A percentile compares a stretch with the other conserved stretches of the same genome.
Conservation (phyloP, 2,888 invertebrate genomes). For the Hydrotaea cyrtoneurina region DNA sequence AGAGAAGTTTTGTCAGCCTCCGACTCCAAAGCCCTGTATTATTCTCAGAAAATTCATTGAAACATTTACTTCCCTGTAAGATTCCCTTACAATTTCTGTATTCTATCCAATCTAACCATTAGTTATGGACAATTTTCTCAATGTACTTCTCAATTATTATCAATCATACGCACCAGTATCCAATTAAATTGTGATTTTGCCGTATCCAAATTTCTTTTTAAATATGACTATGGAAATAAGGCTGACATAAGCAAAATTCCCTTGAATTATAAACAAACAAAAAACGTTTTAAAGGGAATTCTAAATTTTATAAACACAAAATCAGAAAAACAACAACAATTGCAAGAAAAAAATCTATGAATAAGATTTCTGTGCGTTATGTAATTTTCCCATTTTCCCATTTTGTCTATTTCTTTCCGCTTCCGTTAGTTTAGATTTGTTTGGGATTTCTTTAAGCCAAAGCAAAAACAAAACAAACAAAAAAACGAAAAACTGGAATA, state of each 20-base stretch:
- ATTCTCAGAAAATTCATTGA: too few species aligned
- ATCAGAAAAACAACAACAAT: too few species aligned
- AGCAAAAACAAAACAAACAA: neutral
- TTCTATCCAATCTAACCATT: too few species aligned
- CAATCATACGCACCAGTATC: neutral
- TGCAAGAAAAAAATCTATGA: too few species aligned
- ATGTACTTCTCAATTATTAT: neutral
- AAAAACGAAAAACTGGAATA: neutral
- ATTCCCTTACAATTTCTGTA: too few species aligned
- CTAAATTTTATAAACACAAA: neutral
- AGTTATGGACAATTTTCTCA: neutral
- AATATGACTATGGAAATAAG: neutral
- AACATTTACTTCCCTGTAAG: too few species aligned
- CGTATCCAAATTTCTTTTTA: neutral
- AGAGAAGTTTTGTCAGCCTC: too few species aligned
- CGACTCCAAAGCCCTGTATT: too few species aligned
- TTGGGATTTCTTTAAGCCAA: conserved; percentile 1
- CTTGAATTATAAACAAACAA: neutral
- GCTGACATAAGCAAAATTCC: neutral
- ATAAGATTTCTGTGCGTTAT: too few species aligned
- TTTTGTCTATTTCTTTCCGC: conserved; percentile 9
- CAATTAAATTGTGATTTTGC: neutral
- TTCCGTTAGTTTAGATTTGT: conserved; percentile 2
- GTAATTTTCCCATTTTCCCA: neutral
- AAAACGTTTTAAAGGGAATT: too few species aligned